Evolutionary conservation across 1,140 invertebrate species (phyloP).

Genomic region (Ips nitidus): DNA sequence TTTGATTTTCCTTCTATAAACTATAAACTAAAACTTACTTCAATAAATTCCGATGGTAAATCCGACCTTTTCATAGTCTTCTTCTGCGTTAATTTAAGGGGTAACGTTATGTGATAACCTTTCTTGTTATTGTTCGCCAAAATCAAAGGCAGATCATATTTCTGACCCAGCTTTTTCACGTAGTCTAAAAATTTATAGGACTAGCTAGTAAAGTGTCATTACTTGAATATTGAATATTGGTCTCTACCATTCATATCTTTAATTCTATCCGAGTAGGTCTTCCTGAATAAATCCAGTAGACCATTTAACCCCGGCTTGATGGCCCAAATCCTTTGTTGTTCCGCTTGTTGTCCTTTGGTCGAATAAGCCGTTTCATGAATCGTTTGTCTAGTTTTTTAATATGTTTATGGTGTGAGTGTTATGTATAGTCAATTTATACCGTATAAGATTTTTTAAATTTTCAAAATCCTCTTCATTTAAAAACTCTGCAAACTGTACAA

Average conservation of each 20-base stretch:
- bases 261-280: constrained; percentile 75
- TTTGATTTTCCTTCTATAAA: no score
- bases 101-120: constrained; percentile 77
- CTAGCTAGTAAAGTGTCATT: no score
- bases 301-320: constrained; percentile 75
- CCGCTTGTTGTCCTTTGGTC: constrained; percentile 66
- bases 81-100: constrained; percentile 53
- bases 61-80: constrained; percentile 57
- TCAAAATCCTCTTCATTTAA: constrained; percentile 42
- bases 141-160: constrained; percentile 66
- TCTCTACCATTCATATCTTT: constrained; percentile 69
- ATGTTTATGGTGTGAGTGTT: background rate
- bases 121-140: constrained; percentile 66
- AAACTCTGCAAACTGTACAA: constrained; percentile 49
- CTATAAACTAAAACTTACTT: constrained; percentile 53
- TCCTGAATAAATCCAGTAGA: constrained; percentile 75
- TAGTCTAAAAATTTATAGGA: constrained; percentile 46
- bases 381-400: constrained; percentile 50
- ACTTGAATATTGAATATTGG: no score
- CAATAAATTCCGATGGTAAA: constrained; percentile 67
- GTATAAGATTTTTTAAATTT: constrained; percentile 40
- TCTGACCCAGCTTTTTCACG: constrained; percentile 64
- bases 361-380: constrained; percentile 71
- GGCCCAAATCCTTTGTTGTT: constrained; percentile 80
- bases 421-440: constrained; percentile 13